phyloP scores from a whole-genome alignment of 2,113 vertebrate species.

The Machaerirhynchus nigripectus region DNA sequence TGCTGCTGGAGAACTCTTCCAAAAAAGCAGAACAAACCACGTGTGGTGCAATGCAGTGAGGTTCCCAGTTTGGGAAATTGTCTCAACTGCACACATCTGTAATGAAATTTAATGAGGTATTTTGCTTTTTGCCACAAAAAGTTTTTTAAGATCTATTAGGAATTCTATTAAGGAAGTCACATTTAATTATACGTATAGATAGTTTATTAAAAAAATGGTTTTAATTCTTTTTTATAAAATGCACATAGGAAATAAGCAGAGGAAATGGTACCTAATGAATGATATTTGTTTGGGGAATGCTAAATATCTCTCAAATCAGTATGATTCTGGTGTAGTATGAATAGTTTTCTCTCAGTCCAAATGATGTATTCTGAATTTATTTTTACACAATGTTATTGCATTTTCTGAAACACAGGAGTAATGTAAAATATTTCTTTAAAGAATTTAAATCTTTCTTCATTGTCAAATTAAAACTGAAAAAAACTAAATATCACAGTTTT shows the following conservation, averaged over 20 bases:
- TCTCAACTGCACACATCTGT: neutral
- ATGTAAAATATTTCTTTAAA: neutral
- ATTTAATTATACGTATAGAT: neutral
- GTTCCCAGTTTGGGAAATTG: neutral
- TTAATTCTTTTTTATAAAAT: neutral
- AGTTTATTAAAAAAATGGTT: neutral
- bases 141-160: neutral
- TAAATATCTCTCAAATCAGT: neutral
- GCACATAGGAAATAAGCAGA: neutral
- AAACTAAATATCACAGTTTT: neutral
- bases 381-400: neutral
- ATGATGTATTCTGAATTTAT: neutral
- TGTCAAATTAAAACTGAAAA: neutral
- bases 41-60: neutral
- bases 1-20: neutral
- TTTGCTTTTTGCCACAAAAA: neutral
- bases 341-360: neutral
- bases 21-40: neutral
- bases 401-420: neutral
- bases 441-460: neutral
- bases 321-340: neutral
- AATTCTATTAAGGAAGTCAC: neutral
- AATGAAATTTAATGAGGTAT: neutral
- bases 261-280: neutral
- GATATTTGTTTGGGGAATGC: neutral